Base-by-base conservation (phyloP, 2,888 invertebrate genomes). In the Lycaena phlaeas region DNA sequence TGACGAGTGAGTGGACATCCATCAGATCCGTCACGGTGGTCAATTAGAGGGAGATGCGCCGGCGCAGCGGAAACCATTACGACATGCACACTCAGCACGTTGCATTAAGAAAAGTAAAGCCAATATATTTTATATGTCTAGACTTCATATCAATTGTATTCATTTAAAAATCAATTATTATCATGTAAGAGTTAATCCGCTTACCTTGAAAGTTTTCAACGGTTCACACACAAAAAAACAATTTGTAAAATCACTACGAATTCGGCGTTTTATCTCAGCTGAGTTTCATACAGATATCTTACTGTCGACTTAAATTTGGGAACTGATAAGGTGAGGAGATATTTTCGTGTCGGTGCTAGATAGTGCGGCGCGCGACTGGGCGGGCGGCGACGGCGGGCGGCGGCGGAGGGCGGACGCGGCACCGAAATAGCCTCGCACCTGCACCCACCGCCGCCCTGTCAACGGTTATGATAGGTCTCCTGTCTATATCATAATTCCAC, bases 391-490 rank as follows among this genome's bases (percentile, higher is more conserved):
- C n/a, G n/a, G n/a, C n/a, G n/a, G n/a, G n/a, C n/a, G n/a, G 49
- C 4, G n/a, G n/a, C n/a, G 52, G 48, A 54, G 57, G 53, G 57
- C 61, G 60, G 61, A 46, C 53, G 50, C 52, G 49, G 34, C 42
- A 48, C 76, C 62, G 67, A 84, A 84, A 82, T 82, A 84, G 74
- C 70, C 56, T 61, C 69, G 68, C 77, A 82, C 85, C 82, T 81
- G 82, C 75, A 73, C 57, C 65, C 57, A 56, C 52, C 64, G 61
- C 54, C 62, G 65, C 60, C 70, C 69, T 73, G 70, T 73, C 73
- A 67, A 72, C 69, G 49, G 47, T 46, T 66, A 54, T 56, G 56
- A 59, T 70, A 68, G 65, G 54, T 54, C 61, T 59, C 48, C 48
- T 42, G 42, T 39, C 15, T 28, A 31, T 11, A 36, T 44, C 30